These are phyloP conservation scores for Sciurus vulgaris DNA, from an alignment of 2,797 vertebrate genomes.

Conservation along the genomic window DNA sequence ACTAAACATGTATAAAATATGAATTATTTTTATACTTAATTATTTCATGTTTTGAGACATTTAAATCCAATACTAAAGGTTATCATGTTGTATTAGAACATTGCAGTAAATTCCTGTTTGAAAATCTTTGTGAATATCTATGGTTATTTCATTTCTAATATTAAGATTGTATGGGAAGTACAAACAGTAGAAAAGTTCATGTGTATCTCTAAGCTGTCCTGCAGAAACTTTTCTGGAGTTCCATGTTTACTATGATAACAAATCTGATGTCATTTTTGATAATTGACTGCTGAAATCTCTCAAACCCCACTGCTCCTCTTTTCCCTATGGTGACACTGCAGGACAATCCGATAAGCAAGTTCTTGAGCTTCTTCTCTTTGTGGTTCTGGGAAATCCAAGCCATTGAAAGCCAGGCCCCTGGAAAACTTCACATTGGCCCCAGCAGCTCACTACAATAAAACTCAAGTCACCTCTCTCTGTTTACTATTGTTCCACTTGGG, in stretches of 20 bases:
- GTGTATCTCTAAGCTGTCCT: neutral
- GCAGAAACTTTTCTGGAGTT: neutral
- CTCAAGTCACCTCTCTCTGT: neutral
- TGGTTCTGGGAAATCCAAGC: neutral
- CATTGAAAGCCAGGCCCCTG: neutral
- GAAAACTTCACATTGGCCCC: neutral
- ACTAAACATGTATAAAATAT: neutral
- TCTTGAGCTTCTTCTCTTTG: no score
- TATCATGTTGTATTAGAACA: neutral
- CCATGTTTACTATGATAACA: neutral
- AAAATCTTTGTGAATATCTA: neutral
- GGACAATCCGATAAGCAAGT: neutral
- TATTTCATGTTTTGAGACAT: neutral
- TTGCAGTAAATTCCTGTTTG: neutral
- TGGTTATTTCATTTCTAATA: neutral
- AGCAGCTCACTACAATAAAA: neutral
- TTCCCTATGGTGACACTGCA: neutral
- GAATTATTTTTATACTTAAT: neutral
- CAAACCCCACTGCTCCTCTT: rapidly evolving
- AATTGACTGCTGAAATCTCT: neutral
- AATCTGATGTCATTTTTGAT: neutral
- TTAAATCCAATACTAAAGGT: neutral
- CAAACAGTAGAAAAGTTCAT: neutral
- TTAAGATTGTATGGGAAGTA: neutral
- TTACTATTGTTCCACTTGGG: neutral